Conservation (phyloP, 2,797 vertebrate species). For the Sciaenops ocellatus region DNA sequence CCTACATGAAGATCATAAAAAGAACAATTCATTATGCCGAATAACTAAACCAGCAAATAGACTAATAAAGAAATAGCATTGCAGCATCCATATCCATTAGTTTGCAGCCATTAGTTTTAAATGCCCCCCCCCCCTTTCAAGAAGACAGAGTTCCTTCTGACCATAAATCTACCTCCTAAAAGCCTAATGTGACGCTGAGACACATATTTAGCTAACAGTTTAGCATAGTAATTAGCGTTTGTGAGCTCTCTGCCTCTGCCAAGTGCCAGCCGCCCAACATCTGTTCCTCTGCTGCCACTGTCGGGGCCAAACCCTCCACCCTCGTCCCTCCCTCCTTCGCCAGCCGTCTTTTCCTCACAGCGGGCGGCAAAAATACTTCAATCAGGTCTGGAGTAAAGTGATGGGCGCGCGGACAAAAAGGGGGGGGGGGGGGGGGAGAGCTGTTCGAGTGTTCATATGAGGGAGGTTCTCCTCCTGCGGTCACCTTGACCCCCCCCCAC, state of each 20-base stretch:
- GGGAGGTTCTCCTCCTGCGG: neutral
- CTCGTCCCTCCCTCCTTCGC: neutral
- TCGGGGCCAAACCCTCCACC: conserved; percentile 19
- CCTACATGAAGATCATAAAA: conserved; percentile 5
- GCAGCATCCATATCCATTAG: conserved; percentile 37
- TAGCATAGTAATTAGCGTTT: conserved; percentile 71
- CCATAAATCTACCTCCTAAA: conserved; percentile 69
- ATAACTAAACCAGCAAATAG: conserved; percentile 30
- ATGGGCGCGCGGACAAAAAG: conserved; percentile 5
- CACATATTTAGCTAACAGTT: conserved; percentile 76
- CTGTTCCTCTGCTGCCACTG: conserved; percentile 65
- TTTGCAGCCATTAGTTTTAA: conserved; percentile 55
- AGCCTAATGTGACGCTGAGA: conserved; percentile 67
- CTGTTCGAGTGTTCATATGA: conserved; percentile 38
- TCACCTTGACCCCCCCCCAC: conserved; percentile 57
- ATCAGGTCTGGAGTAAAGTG: conserved; percentile 50
- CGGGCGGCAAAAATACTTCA: conserved; percentile 43
- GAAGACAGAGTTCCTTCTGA: conserved; percentile 45
- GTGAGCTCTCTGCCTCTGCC: conserved; percentile 63
- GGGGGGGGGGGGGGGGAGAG: neutral
- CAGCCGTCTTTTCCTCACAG: conserved; percentile 29
- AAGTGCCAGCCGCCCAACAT: conserved; percentile 75
- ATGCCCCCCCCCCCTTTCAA: conserved; percentile 25
- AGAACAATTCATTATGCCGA: conserved; percentile 10
- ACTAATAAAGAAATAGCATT: conserved; percentile 39